phyloP scores from a whole-genome alignment of 2,888 invertebrate species.

The Aphrophora alni region DNA sequence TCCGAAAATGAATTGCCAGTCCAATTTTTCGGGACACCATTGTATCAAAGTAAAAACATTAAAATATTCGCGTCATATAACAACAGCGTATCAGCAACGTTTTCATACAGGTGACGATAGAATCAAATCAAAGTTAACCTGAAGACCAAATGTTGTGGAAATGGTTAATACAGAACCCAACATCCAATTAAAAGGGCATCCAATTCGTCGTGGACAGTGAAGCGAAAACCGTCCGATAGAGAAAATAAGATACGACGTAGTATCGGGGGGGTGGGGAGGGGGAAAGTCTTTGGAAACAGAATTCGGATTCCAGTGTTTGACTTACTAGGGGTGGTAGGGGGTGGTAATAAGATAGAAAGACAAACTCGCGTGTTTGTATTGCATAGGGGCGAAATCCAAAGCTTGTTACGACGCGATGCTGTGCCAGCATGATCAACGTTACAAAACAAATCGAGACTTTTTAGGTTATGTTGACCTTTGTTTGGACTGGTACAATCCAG shows the following conservation, averaged over 20 bases:
- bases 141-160: slow-evolving; percentile 28
- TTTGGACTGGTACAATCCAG: no score
- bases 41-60: no score
- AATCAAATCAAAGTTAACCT: background rate
- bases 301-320: slow-evolving; percentile 20
- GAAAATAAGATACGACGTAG: slow-evolving; percentile 34
- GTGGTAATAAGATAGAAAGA: slow-evolving; percentile 9
- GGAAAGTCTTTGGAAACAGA: background rate
- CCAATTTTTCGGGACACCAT: no score
- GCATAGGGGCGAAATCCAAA: background rate
- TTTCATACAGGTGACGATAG: no score
- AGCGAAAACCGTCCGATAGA: slow-evolving; percentile 42
- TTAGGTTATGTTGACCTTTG: no score
- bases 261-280: background rate
- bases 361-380: slow-evolving; percentile 2
- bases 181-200: slow-evolving; percentile 42
- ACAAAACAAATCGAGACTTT: no score
- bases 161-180: slow-evolving; percentile 32
- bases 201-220: slow-evolving; percentile 41
- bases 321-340: slow-evolving; percentile 4
- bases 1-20: no score
- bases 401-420: background rate
- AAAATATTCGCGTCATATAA: no score
- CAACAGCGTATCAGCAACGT: no score
- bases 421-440: background rate